phyloP scores from a whole-genome alignment of 1,140 invertebrate species.

The Copidosoma floridanum region DNA sequence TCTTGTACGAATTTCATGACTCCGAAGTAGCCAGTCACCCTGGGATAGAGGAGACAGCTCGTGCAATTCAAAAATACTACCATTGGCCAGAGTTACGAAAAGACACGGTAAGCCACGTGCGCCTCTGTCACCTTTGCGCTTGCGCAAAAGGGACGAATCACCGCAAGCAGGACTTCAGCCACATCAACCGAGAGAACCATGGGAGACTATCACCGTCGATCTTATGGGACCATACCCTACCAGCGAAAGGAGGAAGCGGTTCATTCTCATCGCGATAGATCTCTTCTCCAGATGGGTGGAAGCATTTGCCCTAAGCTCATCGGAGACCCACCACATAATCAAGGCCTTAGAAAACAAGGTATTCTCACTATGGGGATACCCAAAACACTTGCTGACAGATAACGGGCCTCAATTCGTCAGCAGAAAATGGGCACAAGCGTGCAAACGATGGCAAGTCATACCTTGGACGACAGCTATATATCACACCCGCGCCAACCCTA shows the following conservation, averaged over 20 bases:
- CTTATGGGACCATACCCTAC: constrained; percentile 26
- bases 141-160: neutral
- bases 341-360: constrained; percentile 17
- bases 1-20: constrained; percentile 28
- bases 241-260: neutral
- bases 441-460: neutral
- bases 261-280: constrained; percentile 12
- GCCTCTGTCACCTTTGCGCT: neutral
- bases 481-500: neutral
- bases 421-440: neutral
- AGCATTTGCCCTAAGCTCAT: constrained; percentile 6
- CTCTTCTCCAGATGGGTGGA: constrained; percentile 25
- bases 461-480: neutral
- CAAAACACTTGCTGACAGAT: neutral
- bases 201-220: too few relatives aligned
- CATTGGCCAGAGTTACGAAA: constrained; percentile 7
- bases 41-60: constrained; percentile 25
- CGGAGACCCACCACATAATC: neutral
- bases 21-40: constrained; percentile 27
- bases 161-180: neutral
- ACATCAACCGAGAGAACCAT: too few relatives aligned
- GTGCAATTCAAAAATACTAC: constrained; percentile 17
- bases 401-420: neutral
- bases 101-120: constrained; percentile 8
- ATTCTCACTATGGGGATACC: neutral